phyloP scores from a whole-genome alignment of 30 jellyfish, hydroid and myxozoan species.

The Aurelia coerulea region DNA sequence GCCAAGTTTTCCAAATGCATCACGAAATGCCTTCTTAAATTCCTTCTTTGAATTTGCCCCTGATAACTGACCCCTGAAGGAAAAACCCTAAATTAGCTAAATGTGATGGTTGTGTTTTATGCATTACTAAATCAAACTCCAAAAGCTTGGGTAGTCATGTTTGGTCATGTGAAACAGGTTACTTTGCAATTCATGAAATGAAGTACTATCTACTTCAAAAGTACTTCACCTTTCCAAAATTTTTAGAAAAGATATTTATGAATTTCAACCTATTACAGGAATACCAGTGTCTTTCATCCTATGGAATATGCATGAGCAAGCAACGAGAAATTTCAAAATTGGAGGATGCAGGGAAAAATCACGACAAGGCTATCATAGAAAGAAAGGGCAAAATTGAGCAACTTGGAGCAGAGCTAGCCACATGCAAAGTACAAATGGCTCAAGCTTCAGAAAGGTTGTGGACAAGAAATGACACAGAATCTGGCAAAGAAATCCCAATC shows the following conservation, averaged over 20 bases:
- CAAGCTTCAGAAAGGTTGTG: slow-evolving; percentile 2
- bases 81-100: too few species aligned
- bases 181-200: not conserved
- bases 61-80: slow-evolving; percentile 5
- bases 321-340: slow-evolving; percentile 25
- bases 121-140: not conserved
- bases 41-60: slow-evolving; percentile 3
- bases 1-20: slow-evolving; percentile 26
- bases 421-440: slow-evolving; percentile 4
- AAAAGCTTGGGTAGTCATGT: not conserved
- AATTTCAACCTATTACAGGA: slow-evolving; percentile 12
- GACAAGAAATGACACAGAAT: not conserved
- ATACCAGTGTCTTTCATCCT: slow-evolving; percentile 37
- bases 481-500: slow-evolving; percentile 10
- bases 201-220: not conserved
- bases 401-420: not conserved
- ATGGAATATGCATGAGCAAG: slow-evolving; percentile 37
- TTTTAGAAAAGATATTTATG: not conserved
- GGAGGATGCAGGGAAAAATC: slow-evolving; percentile 22
- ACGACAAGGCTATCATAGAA: not conserved
- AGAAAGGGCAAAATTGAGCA: not conserved
- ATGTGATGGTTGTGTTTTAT: too few species aligned
- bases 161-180: not conserved
- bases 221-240: not conserved
- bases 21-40: slow-evolving; percentile 7